Evolutionary conservation across 2,888 invertebrate genomes (phyloP).

Genomic region (Drosophila kambysellisi): DNA sequence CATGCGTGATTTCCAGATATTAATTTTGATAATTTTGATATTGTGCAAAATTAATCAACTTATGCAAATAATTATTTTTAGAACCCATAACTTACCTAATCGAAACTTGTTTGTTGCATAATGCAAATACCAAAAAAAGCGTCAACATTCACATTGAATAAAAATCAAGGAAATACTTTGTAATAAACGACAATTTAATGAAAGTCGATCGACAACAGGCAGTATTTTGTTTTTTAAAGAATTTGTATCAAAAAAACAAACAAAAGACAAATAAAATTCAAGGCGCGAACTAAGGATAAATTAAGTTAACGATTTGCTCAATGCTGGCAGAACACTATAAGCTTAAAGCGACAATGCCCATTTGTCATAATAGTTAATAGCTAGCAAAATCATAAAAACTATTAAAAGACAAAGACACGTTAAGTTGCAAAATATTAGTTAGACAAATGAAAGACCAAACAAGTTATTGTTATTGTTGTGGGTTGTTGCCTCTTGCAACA

Average conservation of each 20-base stretch:
- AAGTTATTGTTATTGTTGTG: slow-evolving; percentile 1
- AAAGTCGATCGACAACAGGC: slow-evolving; percentile 37
- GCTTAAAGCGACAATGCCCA: slow-evolving; percentile 22
- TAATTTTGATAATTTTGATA: not conserved
- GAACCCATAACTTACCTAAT: not conserved
- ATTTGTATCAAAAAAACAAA: slow-evolving; percentile 51
- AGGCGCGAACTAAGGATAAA: slow-evolving; percentile 58
- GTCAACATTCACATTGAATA: slow-evolving; percentile 1
- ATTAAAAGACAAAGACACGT: not conserved
- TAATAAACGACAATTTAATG: slow-evolving; percentile 18
- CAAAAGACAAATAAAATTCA: slow-evolving; percentile 59
- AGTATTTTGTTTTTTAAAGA: slow-evolving; percentile 5
- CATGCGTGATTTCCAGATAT: slow-evolving; percentile 19
- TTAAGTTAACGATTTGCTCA: slow-evolving; percentile 47
- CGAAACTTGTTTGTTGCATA: not conserved
- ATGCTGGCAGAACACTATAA: slow-evolving; percentile 24
- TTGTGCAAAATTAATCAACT: not conserved
- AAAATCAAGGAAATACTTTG: slow-evolving; percentile 36
- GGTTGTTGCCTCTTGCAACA: slow-evolving; percentile 1
- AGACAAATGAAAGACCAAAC: slow-evolving; percentile 9
- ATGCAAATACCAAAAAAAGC: slow-evolving; percentile 8
- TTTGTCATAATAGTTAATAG: slow-evolving; percentile 44
- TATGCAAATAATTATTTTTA: slow-evolving; percentile 2
- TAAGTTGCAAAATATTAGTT: not conserved
- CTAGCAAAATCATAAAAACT: not conserved